Base-by-base conservation (phyloP, 2,888 invertebrate genomes). In the Lasioglossum oenotherae region DNA sequence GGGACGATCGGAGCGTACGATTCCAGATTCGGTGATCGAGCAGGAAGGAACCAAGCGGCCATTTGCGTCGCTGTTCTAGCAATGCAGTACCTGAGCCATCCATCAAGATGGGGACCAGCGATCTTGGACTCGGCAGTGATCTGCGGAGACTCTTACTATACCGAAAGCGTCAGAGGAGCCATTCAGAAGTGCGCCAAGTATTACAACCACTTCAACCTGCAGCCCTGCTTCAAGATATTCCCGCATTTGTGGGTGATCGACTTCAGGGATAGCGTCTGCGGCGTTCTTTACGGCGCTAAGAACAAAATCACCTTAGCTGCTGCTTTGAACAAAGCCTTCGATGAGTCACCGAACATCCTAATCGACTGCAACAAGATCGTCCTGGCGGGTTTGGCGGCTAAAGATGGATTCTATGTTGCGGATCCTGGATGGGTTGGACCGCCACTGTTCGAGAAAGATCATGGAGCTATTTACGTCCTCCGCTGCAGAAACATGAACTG, bases 341-440 rank as follows among this genome's bases (percentile, higher is more conserved):
- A 91, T 5, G 88, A 91, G 2, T 87, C 92, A 0, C 78, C 90
- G 0, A 93, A 92, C 81, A 67, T 94, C 2, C 44, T 95, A 4
- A 75, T 95, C 8, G 92, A 93, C n/a, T 95, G 95, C 74, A 92
- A 89, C 23, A 87, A 87, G n/a, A 88, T 93, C 46, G 89, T 91
- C 0, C 38, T 95, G 12, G 92, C 91, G 0, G 89, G 93, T 1
- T 73, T 93, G 16, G 87, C 88, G 0, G 89, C 91, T 0, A 90
- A 91, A 0, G 92, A 93, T 14, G 93, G 89, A n/a, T 94, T 92
- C 87, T 95, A 95, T 74, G 91, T 91, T 0, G 88, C 89, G 0
- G 95, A 95, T 89, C 92, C 94, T 2, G 92, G 94, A 16, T 93
- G 94, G 93, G 92, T 92, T 1, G 95, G 95, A 1, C 93, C 93